Evolutionary conservation across 2,888 invertebrate species (phyloP).

Genomic region (Syritta pipiens): DNA sequence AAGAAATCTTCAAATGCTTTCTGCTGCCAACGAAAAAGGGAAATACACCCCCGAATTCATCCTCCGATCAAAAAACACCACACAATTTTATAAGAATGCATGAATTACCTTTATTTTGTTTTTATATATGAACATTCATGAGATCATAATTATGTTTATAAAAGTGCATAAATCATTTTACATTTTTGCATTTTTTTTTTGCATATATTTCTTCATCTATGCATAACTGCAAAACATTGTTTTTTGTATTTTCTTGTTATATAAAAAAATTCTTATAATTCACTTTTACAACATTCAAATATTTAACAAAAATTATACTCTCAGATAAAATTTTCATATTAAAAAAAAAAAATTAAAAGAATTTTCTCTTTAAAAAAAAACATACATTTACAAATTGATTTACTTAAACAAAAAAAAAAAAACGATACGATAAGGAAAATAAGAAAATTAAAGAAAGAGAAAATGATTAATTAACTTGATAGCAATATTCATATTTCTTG

Average conservation of each 20-base stretch:
- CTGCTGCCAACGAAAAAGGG: too few relatives aligned
- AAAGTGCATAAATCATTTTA: constrained; percentile 62
- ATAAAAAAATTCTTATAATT: constrained; percentile 51
- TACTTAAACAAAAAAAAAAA: constrained; percentile 55
- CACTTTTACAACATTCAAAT: constrained; percentile 68
- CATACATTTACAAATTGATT: constrained; percentile 64
- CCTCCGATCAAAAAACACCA: constrained; percentile 17
- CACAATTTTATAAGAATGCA: constrained; percentile 44
- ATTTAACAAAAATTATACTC: constrained; percentile 66
- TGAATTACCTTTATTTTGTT: constrained; percentile 71
- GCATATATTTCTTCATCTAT: constrained; percentile 25
- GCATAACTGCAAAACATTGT: constrained; percentile 39
- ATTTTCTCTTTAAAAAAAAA: constrained; percentile 42
- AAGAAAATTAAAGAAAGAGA: neutral
- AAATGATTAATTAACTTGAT: constrained; percentile 46
- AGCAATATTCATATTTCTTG: constrained; percentile 52
- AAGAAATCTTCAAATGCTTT: too few relatives aligned
- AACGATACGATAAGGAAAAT: constrained; percentile 5
- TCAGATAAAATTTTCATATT: constrained; percentile 41
- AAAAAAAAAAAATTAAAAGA: constrained; percentile 40
- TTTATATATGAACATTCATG: constrained; percentile 78
- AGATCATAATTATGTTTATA: constrained; percentile 76
- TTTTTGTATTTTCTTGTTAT: constrained; percentile 22
- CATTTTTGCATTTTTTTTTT: constrained; percentile 32
- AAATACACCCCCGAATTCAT: too few relatives aligned